Percentiles rank a stretch among this genome's conserved stretches.
phyloP scores from a whole-genome alignment of 2,888 invertebrate species.

The Zootermopsis nevadensis region DNA sequence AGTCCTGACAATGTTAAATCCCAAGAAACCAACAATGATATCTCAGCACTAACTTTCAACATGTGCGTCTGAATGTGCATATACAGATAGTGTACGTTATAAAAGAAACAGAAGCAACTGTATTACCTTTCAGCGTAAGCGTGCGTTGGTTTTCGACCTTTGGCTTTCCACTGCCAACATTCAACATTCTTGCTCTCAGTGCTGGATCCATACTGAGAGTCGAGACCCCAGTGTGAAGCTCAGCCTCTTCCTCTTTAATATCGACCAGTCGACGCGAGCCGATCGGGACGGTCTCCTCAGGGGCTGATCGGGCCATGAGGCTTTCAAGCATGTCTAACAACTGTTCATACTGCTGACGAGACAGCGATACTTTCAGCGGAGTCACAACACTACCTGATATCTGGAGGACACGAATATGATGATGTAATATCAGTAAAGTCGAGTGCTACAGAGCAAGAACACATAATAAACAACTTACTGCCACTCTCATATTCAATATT shows the following conservation, averaged over 20 bases:
- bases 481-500: no score
- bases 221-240: constrained; percentile 60
- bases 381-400: constrained; percentile 84
- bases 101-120: neutral
- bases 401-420: constrained; percentile 59
- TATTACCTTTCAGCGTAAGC: constrained; percentile 52
- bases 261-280: constrained; percentile 57
- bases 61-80: no score
- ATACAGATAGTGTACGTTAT: no score
- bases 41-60: no score
- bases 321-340: constrained; percentile 76
- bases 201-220: constrained; percentile 73
- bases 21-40: neutral
- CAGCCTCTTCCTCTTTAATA: constrained; percentile 64
- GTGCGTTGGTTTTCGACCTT: constrained; percentile 59
- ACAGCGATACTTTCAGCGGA: constrained; percentile 85
- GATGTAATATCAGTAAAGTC: no score
- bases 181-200: constrained; percentile 69
- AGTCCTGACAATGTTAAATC: no score
- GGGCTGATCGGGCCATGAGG: constrained; percentile 60
- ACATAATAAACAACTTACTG: no score
- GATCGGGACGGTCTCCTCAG: constrained; percentile 52
- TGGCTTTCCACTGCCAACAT: constrained; percentile 30
- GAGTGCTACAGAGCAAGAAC: no score
- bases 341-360: constrained; percentile 90